Percentiles rank a stretch among this genome's conserved stretches.
Conservation (phyloP, 2,113 vertebrate species). For the Rhinichthys klamathensis region DNA sequence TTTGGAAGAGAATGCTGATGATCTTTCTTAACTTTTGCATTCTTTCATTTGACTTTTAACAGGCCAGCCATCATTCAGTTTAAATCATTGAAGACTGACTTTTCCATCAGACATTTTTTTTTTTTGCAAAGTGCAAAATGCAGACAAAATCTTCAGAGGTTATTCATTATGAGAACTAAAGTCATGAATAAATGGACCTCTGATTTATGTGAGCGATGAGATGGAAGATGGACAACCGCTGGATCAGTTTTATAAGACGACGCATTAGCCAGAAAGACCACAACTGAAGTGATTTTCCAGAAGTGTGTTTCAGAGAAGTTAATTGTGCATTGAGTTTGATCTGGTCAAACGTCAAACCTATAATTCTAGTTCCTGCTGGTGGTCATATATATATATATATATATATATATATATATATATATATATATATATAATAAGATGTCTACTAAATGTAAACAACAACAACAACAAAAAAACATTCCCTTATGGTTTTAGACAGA, state of each 20-base stretch:
- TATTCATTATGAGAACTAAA: neutral
- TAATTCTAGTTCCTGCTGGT: conserved; percentile 28
- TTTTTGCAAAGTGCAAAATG: neutral
- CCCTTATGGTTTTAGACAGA: neutral
- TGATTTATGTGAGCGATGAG: conserved; percentile 19
- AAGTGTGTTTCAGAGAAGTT: conserved; percentile 43
- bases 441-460: neutral
- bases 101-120: conserved; percentile 23
- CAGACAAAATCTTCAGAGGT: neutral
- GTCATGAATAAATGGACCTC: neutral
- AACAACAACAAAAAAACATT: neutral
- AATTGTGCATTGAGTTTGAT: conserved; percentile 43
- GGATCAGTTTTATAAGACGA: neutral
- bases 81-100: neutral
- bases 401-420: conserved; percentile 1
- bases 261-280: conserved; percentile 15
- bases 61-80: neutral
- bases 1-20: neutral
- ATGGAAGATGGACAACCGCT: conserved; percentile 2
- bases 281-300: conserved; percentile 61
- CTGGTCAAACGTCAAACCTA: neutral
- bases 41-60: neutral
- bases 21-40: neutral
- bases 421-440: neutral
- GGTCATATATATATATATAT: conserved; percentile 3